phyloP scores from a whole-genome alignment of 2,888 invertebrate species.

The Pyrrhia umbra region DNA sequence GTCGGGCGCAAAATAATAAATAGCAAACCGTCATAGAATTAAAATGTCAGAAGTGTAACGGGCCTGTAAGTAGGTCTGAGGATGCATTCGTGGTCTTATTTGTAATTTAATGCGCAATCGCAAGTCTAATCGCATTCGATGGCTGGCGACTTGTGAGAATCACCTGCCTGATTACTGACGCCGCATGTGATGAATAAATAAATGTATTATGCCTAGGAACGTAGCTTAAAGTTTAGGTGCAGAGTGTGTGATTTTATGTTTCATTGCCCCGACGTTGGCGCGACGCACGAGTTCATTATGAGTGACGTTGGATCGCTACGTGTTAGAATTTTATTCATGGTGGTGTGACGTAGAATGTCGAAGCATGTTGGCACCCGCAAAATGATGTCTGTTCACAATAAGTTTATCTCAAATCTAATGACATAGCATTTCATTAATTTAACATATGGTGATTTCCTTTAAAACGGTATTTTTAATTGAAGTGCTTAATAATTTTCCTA shows the following conservation, averaged over 20 bases:
- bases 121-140: constrained; percentile 74
- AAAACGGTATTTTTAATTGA: too few relatives aligned
- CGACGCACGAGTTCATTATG: constrained; percentile 20
- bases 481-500: too few relatives aligned
- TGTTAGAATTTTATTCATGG: constrained; percentile 32
- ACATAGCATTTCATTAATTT: too few relatives aligned
- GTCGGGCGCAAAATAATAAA: constrained; percentile 8
- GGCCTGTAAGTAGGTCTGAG: constrained; percentile 56
- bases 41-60: constrained; percentile 49
- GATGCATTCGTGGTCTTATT: constrained; percentile 69
- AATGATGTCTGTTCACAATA: neutral
- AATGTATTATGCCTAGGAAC: constrained; percentile 42
- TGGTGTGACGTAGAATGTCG: constrained; percentile 10
- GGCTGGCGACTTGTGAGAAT: constrained; percentile 75
- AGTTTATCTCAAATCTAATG: too few relatives aligned
- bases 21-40: constrained; percentile 12
- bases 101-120: constrained; percentile 78
- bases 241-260: constrained; percentile 30
- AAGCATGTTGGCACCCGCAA: neutral
- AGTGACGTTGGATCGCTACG: constrained; percentile 26
- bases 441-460: too few relatives aligned
- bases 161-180: constrained; percentile 75
- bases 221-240: constrained; percentile 13
- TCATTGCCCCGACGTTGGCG: constrained; percentile 9
- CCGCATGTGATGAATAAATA: constrained; percentile 73